Evolutionary conservation across 92 coral and sea anemone species (phyloP).

Genomic region (Bergia sp.): DNA sequence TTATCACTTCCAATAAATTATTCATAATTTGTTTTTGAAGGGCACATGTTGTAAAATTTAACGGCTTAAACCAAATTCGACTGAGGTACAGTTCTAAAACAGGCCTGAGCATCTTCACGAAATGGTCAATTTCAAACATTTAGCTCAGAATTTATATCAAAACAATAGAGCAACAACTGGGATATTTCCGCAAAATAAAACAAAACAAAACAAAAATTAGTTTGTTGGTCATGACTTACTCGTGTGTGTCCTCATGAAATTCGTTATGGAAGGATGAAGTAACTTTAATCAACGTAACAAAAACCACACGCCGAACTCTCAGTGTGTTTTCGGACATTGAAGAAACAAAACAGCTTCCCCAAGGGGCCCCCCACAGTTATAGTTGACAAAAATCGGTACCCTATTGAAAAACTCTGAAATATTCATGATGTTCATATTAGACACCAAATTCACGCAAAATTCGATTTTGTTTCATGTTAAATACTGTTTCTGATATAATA

Average conservation of each 20-base stretch:
- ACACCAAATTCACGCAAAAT: neutral
- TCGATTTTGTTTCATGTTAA: neutral
- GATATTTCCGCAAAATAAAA: neutral
- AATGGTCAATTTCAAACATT: too few species aligned
- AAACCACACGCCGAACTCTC: neutral
- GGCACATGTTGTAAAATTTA: too few species aligned
- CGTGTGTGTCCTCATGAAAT: neutral
- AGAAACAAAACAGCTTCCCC: conserved; percentile 24
- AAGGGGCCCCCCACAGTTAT: conserved; percentile 19
- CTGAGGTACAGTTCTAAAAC: too few species aligned
- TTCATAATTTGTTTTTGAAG: too few species aligned
- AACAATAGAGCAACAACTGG: too few species aligned
- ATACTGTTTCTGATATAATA: neutral
- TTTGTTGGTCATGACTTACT: too few species aligned
- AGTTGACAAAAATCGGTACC: conserved; percentile 1
- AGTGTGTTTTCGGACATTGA: neutral
- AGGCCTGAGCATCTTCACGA: too few species aligned
- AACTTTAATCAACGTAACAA: neutral
- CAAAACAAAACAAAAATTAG: neutral
- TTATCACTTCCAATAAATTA: too few species aligned
- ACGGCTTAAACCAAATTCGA: too few species aligned
- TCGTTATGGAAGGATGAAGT: neutral
- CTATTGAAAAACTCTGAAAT: conserved; percentile 35
- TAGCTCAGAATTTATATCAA: too few species aligned
- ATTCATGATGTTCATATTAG: conserved; percentile 26